Evolutionary conservation across 2,113 vertebrate species (phyloP).

Genomic region (Lamprotornis superbus): DNA sequence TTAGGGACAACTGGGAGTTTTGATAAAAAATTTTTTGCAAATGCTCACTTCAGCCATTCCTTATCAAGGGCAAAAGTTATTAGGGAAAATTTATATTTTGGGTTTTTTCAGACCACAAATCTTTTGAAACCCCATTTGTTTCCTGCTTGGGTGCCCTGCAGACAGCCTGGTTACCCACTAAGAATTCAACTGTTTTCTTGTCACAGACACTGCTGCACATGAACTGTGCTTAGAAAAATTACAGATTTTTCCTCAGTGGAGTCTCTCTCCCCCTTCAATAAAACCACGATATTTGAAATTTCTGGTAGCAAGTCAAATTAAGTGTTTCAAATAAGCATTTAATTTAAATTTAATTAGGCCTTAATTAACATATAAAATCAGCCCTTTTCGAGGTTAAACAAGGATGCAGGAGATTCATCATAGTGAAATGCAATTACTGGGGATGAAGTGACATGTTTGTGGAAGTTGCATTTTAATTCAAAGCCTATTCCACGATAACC

Average conservation of each 20-base stretch:
- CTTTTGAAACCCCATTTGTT: not conserved
- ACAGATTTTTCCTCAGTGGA: slow-evolving; percentile 7
- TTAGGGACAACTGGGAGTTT: not conserved
- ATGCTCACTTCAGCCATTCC: not conserved
- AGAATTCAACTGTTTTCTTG: slow-evolving; percentile 36
- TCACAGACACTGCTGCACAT: not conserved
- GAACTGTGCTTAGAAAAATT: slow-evolving; percentile 31
- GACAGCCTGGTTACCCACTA: not conserved
- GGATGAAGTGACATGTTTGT: slow-evolving; percentile 51
- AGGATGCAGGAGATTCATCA: slow-evolving; percentile 65
- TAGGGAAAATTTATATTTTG: not conserved
- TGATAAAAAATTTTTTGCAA: not conserved
- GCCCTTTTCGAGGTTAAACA: slow-evolving; percentile 73
- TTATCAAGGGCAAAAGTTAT: not conserved
- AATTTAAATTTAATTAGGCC: slow-evolving; percentile 77
- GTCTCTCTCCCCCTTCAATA: slow-evolving; percentile 35
- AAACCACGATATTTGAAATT: slow-evolving; percentile 61
- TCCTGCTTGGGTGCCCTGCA: not conserved
- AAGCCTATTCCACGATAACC: not conserved
- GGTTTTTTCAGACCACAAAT: not conserved
- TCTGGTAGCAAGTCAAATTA: slow-evolving; percentile 68
- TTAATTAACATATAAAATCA: slow-evolving; percentile 78
- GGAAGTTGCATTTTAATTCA: slow-evolving; percentile 47
- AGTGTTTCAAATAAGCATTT: slow-evolving; percentile 78
- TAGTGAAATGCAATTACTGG: slow-evolving; percentile 72